Percentiles rank a stretch among this genome's conserved stretches.
Conservation (phyloP, 2,888 invertebrate species). For the Thera obeliscata region DNA sequence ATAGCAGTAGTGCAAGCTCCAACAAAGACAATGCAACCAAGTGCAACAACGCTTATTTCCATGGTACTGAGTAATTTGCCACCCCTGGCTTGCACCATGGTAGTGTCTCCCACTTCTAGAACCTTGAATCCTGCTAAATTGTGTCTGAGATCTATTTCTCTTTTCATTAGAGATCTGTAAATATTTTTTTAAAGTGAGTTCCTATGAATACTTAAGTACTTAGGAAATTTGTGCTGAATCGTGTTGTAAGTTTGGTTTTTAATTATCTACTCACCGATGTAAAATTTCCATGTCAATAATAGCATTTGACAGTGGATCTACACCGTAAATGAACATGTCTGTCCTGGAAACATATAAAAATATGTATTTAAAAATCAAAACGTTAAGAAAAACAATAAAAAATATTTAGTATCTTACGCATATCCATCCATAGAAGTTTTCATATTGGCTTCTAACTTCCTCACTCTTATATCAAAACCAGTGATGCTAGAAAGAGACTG, state of each 20-base stretch:
- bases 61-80: conserved; percentile 85
- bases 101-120: conserved; percentile 85
- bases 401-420: conserved; percentile 83
- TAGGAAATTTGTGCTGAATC: too few species aligned
- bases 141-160: conserved; percentile 85
- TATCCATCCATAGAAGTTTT: conserved; percentile 87
- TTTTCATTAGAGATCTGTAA: conserved; percentile 85
- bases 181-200: neutral
- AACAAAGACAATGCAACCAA: conserved; percentile 92
- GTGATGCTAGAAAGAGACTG: conserved; percentile 88
- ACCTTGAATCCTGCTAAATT: conserved; percentile 88
- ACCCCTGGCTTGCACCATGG: conserved; percentile 69
- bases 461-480: conserved; percentile 90
- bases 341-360: conserved; percentile 85
- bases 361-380: neutral
- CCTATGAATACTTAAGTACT: too few species aligned
- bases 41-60: conserved; percentile 91
- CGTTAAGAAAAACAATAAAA: neutral
- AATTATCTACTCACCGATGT: conserved; percentile 85
- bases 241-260: too few species aligned
- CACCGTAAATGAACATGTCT: conserved; percentile 93
- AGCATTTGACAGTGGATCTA: conserved; percentile 91
- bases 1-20: conserved; percentile 92
- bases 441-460: conserved; percentile 90
- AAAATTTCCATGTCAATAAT: conserved; percentile 92